A percentile compares a stretch with the other conserved stretches of the same genome.
These are phyloP conservation scores for Dryocosmus kuriphilus DNA, from an alignment of 2,888 invertebrate genomes.

Conservation along the genomic window DNA sequence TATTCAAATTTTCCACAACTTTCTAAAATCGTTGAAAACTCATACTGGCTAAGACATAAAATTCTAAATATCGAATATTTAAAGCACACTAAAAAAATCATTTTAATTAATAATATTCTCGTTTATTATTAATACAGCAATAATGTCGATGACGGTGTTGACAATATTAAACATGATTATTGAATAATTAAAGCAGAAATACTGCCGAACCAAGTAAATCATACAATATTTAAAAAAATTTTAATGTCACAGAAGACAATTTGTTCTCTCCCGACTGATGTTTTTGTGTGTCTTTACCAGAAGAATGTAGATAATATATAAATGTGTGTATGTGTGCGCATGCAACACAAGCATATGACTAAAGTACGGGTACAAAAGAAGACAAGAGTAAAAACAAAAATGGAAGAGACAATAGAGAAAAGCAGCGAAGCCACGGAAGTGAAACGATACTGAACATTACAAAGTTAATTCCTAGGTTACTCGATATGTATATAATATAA, in stretches of 20 bases:
- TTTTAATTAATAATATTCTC: slow-evolving; percentile 32
- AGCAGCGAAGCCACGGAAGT: slow-evolving; percentile 9
- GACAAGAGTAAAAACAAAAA: slow-evolving; percentile 22
- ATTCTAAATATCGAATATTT: too few relatives aligned
- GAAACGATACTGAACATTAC: slow-evolving; percentile 6
- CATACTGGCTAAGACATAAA: too few relatives aligned
- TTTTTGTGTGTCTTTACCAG: not conserved
- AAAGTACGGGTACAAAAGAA: slow-evolving; percentile 33
- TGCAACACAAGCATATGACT: not conserved
- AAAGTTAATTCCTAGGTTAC: slow-evolving; percentile 28
- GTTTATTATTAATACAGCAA: slow-evolving; percentile 39
- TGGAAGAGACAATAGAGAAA: slow-evolving; percentile 26
- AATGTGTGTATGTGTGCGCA: not conserved
- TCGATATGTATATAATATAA: slow-evolving; percentile 39
- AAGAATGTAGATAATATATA: not conserved
- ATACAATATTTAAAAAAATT: slow-evolving; percentile 24
- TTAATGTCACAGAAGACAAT: slow-evolving; percentile 18
- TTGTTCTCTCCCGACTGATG: not conserved
- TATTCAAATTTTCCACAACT: too few relatives aligned
- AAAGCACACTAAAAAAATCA: not conserved
- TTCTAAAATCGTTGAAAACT: too few relatives aligned
- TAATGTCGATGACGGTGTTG: slow-evolving; percentile 30
- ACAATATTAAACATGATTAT: slow-evolving; percentile 27
- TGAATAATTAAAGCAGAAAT: slow-evolving; percentile 18
- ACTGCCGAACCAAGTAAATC: slow-evolving; percentile 8